Percentiles rank a stretch among this genome's conserved stretches.
Evolutionary conservation across 1,140 invertebrate genomes (phyloP).

Genomic region (Bombus picipes): DNA sequence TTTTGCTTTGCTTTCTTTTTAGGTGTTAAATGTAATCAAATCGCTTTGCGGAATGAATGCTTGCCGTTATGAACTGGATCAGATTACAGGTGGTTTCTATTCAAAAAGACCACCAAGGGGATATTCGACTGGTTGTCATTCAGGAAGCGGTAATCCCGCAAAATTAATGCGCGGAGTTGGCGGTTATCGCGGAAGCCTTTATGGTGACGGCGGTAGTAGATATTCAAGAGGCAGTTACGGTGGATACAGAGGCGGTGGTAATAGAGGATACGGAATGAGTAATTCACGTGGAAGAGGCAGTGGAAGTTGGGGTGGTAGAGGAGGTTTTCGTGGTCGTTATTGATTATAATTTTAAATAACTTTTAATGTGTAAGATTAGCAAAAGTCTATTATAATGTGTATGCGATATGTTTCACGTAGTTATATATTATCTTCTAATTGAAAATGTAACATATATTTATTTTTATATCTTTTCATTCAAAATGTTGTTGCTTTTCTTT

Average conservation of each 20-base stretch:
- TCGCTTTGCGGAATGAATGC: slow-evolving; percentile 88
- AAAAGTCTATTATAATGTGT: background rate
- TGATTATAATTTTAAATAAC: slow-evolving; percentile 17
- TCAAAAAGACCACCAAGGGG: slow-evolving; percentile 81
- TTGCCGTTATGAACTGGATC: slow-evolving; percentile 87
- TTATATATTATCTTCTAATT: background rate
- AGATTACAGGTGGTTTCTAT: slow-evolving; percentile 78
- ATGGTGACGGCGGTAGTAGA: slow-evolving; percentile 5
- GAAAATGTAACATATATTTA: background rate
- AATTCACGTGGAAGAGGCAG: slow-evolving; percentile 40
- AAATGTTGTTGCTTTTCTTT: background rate
- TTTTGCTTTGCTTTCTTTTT: slow-evolving; percentile 51
- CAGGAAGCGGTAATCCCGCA: slow-evolving; percentile 22
- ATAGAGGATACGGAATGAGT: slow-evolving; percentile 43
- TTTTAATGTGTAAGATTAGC: background rate
- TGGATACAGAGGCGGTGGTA: slow-evolving; percentile 41
- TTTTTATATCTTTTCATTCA: background rate
- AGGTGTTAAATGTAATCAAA: slow-evolving; percentile 86
- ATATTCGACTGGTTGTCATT: slow-evolving; percentile 60
- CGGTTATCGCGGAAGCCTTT: slow-evolving; percentile 43
- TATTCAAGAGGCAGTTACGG: slow-evolving; percentile 29
- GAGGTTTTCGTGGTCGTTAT: slow-evolving; percentile 46
- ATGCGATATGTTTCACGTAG: background rate
- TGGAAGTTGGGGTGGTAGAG: slow-evolving; percentile 49
- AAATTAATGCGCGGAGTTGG: slow-evolving; percentile 66